phyloP scores from a whole-genome alignment of 1,140 invertebrate genomes.

The Atta cephalotes region DNA sequence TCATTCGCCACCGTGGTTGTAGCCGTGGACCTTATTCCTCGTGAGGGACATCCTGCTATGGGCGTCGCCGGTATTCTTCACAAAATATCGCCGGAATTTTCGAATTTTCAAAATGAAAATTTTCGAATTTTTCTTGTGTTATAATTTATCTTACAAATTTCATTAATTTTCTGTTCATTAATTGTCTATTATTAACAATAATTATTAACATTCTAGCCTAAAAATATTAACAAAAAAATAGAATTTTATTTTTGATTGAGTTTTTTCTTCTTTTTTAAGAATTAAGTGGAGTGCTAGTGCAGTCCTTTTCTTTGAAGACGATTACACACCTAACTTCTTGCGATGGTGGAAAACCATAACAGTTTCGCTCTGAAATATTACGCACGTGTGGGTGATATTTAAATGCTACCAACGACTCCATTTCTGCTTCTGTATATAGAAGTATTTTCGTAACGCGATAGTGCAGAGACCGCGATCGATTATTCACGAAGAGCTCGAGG shows the following conservation, averaged over 20 bases:
- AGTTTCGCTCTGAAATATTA: constrained; percentile 57
- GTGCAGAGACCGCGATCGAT: constrained; percentile 35
- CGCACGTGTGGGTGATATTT: constrained; percentile 57
- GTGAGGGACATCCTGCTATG: constrained; percentile 32
- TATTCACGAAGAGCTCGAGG: constrained; percentile 39
- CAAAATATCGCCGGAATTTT: constrained; percentile 31
- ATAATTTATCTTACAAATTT: background rate
- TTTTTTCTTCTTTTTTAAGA: background rate
- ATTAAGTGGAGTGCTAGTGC: background rate
- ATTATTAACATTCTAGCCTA: no score
- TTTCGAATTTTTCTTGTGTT: background rate
- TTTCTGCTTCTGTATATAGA: background rate
- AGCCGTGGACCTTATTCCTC: constrained; percentile 70
- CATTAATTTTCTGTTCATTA: background rate
- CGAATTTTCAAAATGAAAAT: background rate
- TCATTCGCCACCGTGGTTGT: constrained; percentile 68
- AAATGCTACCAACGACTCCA: constrained; percentile 49
- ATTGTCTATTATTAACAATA: background rate
- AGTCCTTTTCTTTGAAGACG: background rate
- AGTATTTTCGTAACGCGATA: constrained; percentile 36
- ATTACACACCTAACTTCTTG: background rate
- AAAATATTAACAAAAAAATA: background rate
- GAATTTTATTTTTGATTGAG: background rate
- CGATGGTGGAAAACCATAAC: constrained; percentile 37
- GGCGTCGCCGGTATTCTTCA: constrained; percentile 24